Evolutionary conservation across 2,113 vertebrate genomes (phyloP).

Genomic region (Ceuthmochares aereus): DNA sequence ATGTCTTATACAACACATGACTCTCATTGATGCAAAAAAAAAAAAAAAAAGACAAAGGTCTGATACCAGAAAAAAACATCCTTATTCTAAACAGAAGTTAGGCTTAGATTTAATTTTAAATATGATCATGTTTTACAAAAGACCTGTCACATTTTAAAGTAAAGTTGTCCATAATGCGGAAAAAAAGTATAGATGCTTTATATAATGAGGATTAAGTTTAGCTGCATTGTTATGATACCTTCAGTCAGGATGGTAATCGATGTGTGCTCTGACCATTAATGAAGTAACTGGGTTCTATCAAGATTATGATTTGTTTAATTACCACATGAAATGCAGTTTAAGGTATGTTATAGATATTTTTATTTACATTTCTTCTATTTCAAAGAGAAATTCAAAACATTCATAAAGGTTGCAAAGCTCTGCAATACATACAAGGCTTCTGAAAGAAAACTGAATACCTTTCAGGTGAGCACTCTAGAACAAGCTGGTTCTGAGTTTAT

Average conservation of each 20-base stretch:
- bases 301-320: neutral
- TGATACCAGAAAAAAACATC: neutral
- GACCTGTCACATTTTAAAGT: neutral
- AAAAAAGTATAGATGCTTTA: neutral
- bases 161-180: neutral
- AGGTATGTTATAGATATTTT: neutral
- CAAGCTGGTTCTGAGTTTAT: neutral
- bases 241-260: neutral
- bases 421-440: neutral
- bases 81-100: neutral
- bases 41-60: neutral
- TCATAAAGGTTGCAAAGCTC: neutral
- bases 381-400: neutral
- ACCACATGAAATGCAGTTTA: neutral
- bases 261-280: neutral
- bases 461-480: neutral
- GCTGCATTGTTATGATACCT: neutral
- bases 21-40: neutral
- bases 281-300: neutral
- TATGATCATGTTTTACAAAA: neutral
- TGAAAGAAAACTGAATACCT: neutral
- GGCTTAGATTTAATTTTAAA: neutral
- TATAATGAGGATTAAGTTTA: neutral
- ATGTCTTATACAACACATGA: neutral
- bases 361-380: neutral